Percentiles rank a stretch among this genome's conserved stretches.
Evolutionary conservation across 1,140 invertebrate species (phyloP).

Genomic region (Agrilus planipennis): DNA sequence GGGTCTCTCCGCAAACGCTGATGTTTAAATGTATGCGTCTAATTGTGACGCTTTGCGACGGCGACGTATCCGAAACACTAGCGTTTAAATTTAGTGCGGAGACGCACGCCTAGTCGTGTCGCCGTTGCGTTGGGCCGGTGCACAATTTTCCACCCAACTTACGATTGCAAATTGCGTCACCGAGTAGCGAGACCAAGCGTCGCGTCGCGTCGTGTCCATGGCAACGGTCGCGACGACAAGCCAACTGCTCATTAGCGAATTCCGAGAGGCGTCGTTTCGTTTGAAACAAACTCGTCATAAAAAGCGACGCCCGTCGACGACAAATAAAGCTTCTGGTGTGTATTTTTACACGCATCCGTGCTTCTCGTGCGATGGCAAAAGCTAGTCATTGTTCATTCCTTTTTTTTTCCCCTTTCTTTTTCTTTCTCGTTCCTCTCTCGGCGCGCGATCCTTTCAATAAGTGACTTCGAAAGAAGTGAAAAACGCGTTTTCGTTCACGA

Average conservation of each 20-base stretch:
- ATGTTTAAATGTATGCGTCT: too few relatives aligned
- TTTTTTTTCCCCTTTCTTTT: too few relatives aligned
- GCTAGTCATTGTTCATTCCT: conserved; percentile 2
- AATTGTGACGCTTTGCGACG: too few relatives aligned
- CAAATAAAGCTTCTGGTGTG: conserved; percentile 10
- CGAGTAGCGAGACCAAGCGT: conserved; percentile 13
- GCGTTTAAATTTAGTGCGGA: too few relatives aligned
- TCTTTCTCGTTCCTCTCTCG: too few relatives aligned
- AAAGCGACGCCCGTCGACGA: conserved; percentile 22
- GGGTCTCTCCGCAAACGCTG: too few relatives aligned
- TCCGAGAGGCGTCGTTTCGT: conserved; percentile 27
- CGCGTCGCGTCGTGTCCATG: conserved; percentile 20
- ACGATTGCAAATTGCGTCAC: conserved; percentile 6
- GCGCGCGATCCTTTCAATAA: neutral
- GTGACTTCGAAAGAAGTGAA: neutral
- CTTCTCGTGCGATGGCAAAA: conserved; percentile 7
- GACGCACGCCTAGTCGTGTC: too few relatives aligned
- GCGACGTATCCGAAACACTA: too few relatives aligned
- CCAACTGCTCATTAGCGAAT: conserved; percentile 34
- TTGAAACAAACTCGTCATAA: conserved; percentile 29
- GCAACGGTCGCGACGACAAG: conserved; percentile 22
- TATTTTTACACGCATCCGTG: conserved; percentile 9
- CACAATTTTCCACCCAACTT: too few relatives aligned
- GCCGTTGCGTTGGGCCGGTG: too few relatives aligned
- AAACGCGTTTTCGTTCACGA: too few relatives aligned